Evolutionary conservation across 2,888 invertebrate species (phyloP).

Genomic region (Helobdella robusta): DNA sequence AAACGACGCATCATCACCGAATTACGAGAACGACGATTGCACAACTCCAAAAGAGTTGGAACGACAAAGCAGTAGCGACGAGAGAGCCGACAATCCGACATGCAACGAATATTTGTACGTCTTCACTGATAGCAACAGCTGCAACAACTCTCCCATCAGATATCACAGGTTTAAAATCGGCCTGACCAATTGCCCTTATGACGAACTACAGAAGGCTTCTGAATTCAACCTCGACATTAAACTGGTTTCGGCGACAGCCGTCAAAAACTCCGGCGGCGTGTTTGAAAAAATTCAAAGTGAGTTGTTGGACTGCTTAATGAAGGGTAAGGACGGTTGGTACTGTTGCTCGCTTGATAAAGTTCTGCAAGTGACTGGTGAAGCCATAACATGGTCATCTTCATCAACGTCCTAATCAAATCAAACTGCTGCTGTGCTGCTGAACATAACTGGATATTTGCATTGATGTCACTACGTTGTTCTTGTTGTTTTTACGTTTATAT

Average conservation of each 20-base stretch:
- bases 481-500: too few species aligned
- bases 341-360: slow-evolving; percentile 10
- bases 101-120: slow-evolving; percentile 21
- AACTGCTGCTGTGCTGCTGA: too few species aligned
- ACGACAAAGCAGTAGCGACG: too few species aligned
- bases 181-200: slow-evolving; percentile 20
- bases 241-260: slow-evolving; percentile 23
- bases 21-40: too few species aligned
- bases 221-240: slow-evolving; percentile 26
- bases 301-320: slow-evolving; percentile 16
- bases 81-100: neutral
- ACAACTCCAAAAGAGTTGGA: too few species aligned
- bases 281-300: slow-evolving; percentile 7
- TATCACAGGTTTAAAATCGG: slow-evolving; percentile 24
- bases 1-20: too few species aligned
- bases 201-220: slow-evolving; percentile 23
- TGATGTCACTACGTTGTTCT: too few species aligned
- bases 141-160: slow-evolving; percentile 16
- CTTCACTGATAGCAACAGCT: slow-evolving; percentile 25
- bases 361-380: slow-evolving; percentile 19
- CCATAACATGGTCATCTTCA: slow-evolving; percentile 8
- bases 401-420: too few species aligned
- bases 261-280: neutral
- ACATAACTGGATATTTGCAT: too few species aligned
- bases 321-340: slow-evolving; percentile 22